Percentiles rank a stretch among this genome's conserved stretches.
Evolutionary conservation across 2,888 invertebrate genomes (phyloP).

Genomic region (Cepaea hortensis): DNA sequence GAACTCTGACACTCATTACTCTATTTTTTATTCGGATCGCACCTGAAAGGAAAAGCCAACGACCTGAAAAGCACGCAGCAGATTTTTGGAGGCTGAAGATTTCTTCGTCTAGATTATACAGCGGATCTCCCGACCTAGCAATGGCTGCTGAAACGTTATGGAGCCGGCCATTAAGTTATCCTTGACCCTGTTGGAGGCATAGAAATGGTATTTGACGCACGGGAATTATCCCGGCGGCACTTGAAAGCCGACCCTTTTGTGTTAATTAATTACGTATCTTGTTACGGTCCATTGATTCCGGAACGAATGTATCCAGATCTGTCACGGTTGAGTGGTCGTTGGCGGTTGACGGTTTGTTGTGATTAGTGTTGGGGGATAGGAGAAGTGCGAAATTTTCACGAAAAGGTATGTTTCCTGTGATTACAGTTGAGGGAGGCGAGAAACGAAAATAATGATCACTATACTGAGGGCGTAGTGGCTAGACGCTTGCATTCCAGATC

Average conservation of each 20-base stretch:
- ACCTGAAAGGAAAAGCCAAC: conserved; percentile 1
- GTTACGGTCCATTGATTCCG: conserved; percentile 9
- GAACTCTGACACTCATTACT: conserved; percentile 16
- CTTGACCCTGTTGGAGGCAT: not conserved
- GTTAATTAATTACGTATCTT: conserved; percentile 39
- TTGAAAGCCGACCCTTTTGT: conserved; percentile 30
- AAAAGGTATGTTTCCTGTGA: conserved; percentile 9
- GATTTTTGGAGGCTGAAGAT: not conserved
- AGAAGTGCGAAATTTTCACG: not conserved
- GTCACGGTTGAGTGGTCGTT: not conserved
- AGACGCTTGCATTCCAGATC: not conserved
- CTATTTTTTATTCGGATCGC: not conserved
- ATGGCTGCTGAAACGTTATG: conserved; percentile 10
- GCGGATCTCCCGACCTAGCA: not conserved
- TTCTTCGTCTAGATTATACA: not conserved
- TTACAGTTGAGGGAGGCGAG: not conserved
- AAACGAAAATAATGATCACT: not conserved
- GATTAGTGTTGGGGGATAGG: not conserved
- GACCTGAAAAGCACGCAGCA: not conserved
- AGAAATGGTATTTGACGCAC: conserved; percentile 10
- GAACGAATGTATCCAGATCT: conserved; percentile 2
- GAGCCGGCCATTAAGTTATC: conserved; percentile 4
- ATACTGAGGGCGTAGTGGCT: not conserved
- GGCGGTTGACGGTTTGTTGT: conserved; percentile 1
- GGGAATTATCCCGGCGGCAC: conserved; percentile 10